Base-by-base conservation (phyloP, 2,113 vertebrate species). In the Herpailurus yagouaroundi region DNA sequence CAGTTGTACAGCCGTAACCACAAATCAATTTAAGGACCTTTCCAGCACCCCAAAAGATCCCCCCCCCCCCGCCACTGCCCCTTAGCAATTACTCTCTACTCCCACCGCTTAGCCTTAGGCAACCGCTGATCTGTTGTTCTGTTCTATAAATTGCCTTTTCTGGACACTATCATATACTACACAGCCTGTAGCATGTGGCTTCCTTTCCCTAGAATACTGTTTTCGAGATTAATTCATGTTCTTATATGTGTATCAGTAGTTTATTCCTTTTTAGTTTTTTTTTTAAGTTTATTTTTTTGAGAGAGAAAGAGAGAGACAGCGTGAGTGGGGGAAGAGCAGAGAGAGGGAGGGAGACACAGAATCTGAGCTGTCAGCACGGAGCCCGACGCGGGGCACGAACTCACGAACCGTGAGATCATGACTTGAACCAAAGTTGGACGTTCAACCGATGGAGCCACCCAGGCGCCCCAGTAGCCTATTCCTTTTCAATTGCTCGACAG, bases 61-160 rank as follows among this genome's bases (percentile, higher is more conserved):
- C 63, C 52, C 57, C 12, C 66, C 33, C 52, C 57, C 12, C 66
- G 27, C 52, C 38, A 41, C 13, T 48, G 33, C 48, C 71, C 16
- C 0, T 13, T 29, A 36, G n/a, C 36, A 3, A 0, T 27, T 60
- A 19, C 14, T 9, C 33, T 73, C 12, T 9, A 5, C 45, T 41
- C 10, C 16, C 1, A 18, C 23, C 9, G 48, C 82, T 83, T 19
- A 16, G 13, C 33, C 50, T 11, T 1, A 5, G 77, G 69, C 41
- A 87, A 48, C 50, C 29, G 14, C 38, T 15, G 8, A 19, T 25
- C 33, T 45, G 29, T 21, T 66, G 5, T 21, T 36, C 57, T 63
- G 18, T 19, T 63, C 81, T 23, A 4, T 31, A 31, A 31, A 23
- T 45, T 15, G 9, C 27, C n/a, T 57, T 71, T 50, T 80, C 69